Base-by-base conservation (phyloP, 2,113 vertebrate genomes). In the Eidolon helvum region DNA sequence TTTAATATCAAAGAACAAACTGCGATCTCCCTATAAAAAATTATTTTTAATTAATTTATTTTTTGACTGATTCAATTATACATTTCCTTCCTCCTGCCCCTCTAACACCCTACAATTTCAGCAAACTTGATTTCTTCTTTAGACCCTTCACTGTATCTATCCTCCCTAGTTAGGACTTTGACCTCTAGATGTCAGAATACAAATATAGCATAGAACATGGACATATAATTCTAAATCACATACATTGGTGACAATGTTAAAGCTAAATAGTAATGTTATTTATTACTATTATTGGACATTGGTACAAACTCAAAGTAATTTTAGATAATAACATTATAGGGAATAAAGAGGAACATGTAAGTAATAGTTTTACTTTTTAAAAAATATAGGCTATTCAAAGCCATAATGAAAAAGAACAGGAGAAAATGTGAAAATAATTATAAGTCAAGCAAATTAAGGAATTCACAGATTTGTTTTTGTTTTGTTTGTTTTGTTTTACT, bases 391-490 rank as follows among this genome's bases (percentile, higher is more conserved):
- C 14, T 72, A 90, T 8, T 84, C 57, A 87, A 95, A 77, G 40
- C 24, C n/a, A 80, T 90, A 21, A 15, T 28, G 8, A 55, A 90
- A 95, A 96, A 83, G 1, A 63, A 61, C 2, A 79, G 7, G 7
- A 78, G 38, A 90, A 92, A 92, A 87, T 92, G 28, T 71, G 26
- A 79, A 95, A 94, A 68, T 87, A 88, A 82, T 94, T 86, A 84
- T 12, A 66, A 92, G 33, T 59, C 75, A 96, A 96, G 45, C 92
- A 91, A 96, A 91, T 94, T 75, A 85, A 92, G 30, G 18, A 91
- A 96, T 86, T 92, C 48, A 91, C n/a, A 82, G 26, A 10, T 55
- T 7, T 40, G 59, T 57, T 86, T 50, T 50, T 50, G 15, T 50
- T 50, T 50, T 50, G 50, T 50, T 50, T 50, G 48, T 50, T 50